phyloP scores from a whole-genome alignment of 2,888 invertebrate species.

The Lamproptera curius region DNA sequence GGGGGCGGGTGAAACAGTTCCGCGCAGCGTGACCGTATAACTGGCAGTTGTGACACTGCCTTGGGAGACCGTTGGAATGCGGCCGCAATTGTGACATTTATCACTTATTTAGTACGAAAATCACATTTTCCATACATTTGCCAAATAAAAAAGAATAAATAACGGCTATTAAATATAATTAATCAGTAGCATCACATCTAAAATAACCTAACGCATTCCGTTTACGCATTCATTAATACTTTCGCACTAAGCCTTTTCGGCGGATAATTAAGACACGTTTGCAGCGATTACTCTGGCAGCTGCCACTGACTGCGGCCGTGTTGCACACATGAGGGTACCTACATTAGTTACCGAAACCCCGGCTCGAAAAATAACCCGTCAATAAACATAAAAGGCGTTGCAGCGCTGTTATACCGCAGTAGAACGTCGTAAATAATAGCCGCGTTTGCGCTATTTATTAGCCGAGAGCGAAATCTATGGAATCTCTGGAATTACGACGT shows the following conservation, averaged over 20 bases:
- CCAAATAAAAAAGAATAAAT: no score
- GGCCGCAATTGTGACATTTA: no score
- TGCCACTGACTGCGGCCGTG: slow-evolving; percentile 49
- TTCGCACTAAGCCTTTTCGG: slow-evolving; percentile 38
- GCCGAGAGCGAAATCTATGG: slow-evolving; percentile 56
- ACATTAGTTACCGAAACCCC: slow-evolving; percentile 64
- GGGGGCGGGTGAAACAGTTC: no score
- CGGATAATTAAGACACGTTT: slow-evolving; percentile 59
- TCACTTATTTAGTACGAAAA: no score
- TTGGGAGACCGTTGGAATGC: no score
- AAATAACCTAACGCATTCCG: slow-evolving; percentile 52
- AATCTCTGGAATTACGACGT: slow-evolving; percentile 37
- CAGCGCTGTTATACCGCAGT: slow-evolving; percentile 50
- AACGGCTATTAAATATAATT: no score
- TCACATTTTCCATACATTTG: no score
- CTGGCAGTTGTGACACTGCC: no score
- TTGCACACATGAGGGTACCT: slow-evolving; percentile 63
- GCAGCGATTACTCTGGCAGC: slow-evolving; percentile 62
- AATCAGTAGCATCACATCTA: no score
- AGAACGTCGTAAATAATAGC: slow-evolving; percentile 64
- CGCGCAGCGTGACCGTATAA: no score
- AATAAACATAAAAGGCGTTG: slow-evolving; percentile 62
- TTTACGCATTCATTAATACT: slow-evolving; percentile 58
- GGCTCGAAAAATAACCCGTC: slow-evolving; percentile 63
- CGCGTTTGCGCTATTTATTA: slow-evolving; percentile 59